These are phyloP conservation scores for Gopherus flavomarginatus DNA, from an alignment of 2,113 vertebrate species.

Conservation along the genomic window DNA sequence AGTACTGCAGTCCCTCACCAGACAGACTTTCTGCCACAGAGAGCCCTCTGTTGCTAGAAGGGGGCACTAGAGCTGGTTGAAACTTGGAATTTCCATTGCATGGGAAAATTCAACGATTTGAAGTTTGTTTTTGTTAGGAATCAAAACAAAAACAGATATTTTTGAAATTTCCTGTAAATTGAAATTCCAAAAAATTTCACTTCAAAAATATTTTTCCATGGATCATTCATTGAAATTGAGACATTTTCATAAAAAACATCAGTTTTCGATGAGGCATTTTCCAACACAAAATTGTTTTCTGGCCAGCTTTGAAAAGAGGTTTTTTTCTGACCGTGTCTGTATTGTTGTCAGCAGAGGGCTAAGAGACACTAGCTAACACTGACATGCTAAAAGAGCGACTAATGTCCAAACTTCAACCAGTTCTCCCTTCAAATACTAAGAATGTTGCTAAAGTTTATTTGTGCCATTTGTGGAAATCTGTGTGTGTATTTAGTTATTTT, in stretches of 20 bases:
- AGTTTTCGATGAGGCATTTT: background rate
- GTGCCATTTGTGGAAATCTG: conserved; percentile 27
- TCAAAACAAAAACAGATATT: background rate
- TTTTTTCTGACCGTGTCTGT: background rate
- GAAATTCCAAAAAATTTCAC: background rate
- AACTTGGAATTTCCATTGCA: background rate
- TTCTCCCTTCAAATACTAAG: background rate
- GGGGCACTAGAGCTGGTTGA: background rate
- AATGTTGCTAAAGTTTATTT: conserved; percentile 53
- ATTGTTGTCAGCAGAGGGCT: background rate
- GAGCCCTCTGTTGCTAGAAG: background rate
- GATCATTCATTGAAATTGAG: background rate
- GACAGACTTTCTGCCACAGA: background rate
- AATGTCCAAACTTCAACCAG: conserved; percentile 38
- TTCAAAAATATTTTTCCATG: too few relatives aligned
- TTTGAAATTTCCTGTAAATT: background rate
- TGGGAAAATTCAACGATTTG: background rate
- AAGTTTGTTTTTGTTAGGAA: background rate
- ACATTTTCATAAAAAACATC: background rate
- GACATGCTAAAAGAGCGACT: conserved; percentile 26
- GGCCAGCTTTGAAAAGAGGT: background rate
- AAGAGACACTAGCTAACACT: background rate
- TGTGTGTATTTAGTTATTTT: conserved; percentile 24
- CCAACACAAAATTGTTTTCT: background rate
- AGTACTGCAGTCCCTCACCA: background rate